phyloP scores from a whole-genome alignment of 2,888 invertebrate species.

The Agrotis segetum region DNA sequence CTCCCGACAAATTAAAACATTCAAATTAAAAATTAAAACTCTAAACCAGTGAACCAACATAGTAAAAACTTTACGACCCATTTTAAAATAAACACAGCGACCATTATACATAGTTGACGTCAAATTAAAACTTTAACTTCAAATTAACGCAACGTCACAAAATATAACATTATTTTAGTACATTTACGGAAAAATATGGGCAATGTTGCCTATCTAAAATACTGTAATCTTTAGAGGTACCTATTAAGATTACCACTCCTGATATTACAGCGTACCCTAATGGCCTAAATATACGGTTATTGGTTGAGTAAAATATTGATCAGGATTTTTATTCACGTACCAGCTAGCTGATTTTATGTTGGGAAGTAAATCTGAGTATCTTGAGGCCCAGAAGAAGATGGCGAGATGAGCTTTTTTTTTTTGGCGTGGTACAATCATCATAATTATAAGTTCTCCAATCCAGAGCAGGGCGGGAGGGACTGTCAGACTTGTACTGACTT shows the following conservation, averaged over 20 bases:
- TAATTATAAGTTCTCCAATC: no score
- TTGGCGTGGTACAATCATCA: no score
- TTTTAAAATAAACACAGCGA: conserved; percentile 8
- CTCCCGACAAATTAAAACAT: neutral
- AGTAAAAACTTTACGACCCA: conserved; percentile 13
- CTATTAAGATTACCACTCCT: conserved; percentile 57
- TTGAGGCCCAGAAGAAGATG: neutral
- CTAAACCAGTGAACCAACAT: conserved; percentile 2
- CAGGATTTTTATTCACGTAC: conserved; percentile 43
- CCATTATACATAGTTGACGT: conserved; percentile 1
- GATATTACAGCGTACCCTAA: conserved; percentile 55
- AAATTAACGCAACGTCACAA: conserved; percentile 2
- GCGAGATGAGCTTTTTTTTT: neutral
- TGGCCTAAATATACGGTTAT: conserved; percentile 68
- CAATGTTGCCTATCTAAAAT: conserved; percentile 44
- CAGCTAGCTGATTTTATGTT: conserved; percentile 18
- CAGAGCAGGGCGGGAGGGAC: no score
- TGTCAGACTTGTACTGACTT: no score
- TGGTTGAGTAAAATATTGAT: conserved; percentile 61
- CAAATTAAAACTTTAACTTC: conserved; percentile 39
- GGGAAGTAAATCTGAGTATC: neutral
- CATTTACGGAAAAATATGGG: conserved; percentile 11
- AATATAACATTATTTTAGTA: neutral
- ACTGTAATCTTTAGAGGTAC: conserved; percentile 33
- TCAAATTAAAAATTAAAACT: neutral